A percentile compares a stretch with the other conserved stretches of the same genome.
phyloP scores from a whole-genome alignment of 2,888 invertebrate species.

The Euplexia lucipara region DNA sequence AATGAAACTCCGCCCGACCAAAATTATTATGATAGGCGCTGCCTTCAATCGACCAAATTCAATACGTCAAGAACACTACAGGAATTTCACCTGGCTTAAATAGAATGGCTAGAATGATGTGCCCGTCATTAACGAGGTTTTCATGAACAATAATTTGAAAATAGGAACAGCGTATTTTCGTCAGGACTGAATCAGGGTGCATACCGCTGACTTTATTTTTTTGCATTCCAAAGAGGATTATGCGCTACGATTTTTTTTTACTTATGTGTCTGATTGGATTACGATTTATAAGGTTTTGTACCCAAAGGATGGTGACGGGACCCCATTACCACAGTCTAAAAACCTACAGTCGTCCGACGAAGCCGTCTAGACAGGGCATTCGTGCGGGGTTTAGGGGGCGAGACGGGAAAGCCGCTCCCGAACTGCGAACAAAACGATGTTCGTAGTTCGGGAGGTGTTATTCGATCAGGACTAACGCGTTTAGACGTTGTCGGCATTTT shows the following conservation, averaged over 20 bases:
- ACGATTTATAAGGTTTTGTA: no score
- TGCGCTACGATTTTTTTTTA: constrained; percentile 5
- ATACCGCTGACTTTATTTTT: background rate
- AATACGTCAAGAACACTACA: background rate
- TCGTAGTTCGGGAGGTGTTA: no score
- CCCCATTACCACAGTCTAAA: no score
- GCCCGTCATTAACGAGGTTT: constrained; percentile 13
- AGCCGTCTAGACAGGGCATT: no score
- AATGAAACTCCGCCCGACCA: constrained; percentile 5
- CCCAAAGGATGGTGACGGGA: no score
- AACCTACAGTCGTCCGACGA: no score
- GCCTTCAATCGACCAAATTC: background rate
- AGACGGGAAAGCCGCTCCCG: no score
- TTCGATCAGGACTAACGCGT: no score
- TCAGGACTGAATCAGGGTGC: background rate
- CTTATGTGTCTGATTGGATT: background rate
- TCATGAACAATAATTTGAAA: constrained; percentile 50
- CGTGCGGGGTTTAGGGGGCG: no score
- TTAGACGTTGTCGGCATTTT: no score
- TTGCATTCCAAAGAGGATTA: constrained; percentile 18
- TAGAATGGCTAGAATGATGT: background rate
- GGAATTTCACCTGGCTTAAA: background rate
- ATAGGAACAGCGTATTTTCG: constrained; percentile 23
- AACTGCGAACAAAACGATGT: no score
- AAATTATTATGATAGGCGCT: background rate